phyloP scores from a whole-genome alignment of 2,797 vertebrate species.

The Ctenochaetus hawaiiensis region DNA sequence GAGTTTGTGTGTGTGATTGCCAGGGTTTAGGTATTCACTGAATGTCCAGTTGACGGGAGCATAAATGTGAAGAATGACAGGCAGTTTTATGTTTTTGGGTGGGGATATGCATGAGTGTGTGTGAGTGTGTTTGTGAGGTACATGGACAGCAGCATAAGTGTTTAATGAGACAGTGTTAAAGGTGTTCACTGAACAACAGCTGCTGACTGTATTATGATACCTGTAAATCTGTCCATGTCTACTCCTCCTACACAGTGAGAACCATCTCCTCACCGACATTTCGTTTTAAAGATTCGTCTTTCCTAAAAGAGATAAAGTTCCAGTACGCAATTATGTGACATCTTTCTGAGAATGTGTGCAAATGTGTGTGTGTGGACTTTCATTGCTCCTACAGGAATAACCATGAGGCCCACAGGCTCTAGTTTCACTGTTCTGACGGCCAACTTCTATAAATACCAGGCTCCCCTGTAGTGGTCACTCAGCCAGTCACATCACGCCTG shows the following conservation, averaged over 20 bases:
- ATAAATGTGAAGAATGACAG: constrained; percentile 68
- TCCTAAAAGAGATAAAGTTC: constrained; percentile 8
- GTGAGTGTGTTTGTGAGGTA: constrained; percentile 8
- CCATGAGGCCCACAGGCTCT: constrained; percentile 70
- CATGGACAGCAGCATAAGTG: neutral
- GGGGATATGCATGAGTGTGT: constrained; percentile 15
- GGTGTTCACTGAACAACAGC: constrained; percentile 7
- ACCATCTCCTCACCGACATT: neutral
- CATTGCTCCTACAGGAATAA: constrained; percentile 79
- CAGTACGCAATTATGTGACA: neutral
- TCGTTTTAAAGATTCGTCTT: neutral
- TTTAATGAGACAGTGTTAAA: neutral
- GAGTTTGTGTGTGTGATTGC: constrained; percentile 36
- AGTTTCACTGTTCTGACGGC: constrained; percentile 82
- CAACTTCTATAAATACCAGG: constrained; percentile 79
- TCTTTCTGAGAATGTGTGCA: constrained; percentile 11
- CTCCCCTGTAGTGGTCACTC: constrained; percentile 34
- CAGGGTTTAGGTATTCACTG: constrained; percentile 52
- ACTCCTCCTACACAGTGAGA: neutral
- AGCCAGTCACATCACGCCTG: constrained; percentile 46
- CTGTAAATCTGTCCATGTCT: neutral
- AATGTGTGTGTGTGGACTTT: constrained; percentile 22
- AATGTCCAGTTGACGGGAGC: constrained; percentile 64
- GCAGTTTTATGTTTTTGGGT: constrained; percentile 58
- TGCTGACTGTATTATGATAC: neutral